Evolutionary conservation across 2,888 invertebrate genomes (phyloP).

Genomic region (Sericinus montela): DNA sequence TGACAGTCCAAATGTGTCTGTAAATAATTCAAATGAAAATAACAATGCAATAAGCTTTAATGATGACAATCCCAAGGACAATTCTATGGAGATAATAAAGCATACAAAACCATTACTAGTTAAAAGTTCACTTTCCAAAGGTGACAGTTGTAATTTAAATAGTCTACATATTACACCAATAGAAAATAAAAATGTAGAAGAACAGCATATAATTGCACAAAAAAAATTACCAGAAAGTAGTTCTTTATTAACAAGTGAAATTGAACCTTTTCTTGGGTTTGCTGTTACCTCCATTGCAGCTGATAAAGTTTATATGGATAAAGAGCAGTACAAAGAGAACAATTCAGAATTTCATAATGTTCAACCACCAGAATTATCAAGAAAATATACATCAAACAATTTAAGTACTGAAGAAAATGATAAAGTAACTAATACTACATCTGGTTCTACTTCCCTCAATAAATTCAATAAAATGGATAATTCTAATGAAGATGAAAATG

Average conservation of each 20-base stretch:
- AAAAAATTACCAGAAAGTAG: conserved; percentile 25
- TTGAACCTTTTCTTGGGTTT: conserved; percentile 48
- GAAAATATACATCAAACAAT: neutral
- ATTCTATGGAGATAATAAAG: neutral
- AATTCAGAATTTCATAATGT: neutral
- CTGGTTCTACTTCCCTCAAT: neutral
- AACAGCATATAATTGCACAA: conserved; percentile 12
- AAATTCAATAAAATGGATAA: conserved; percentile 9
- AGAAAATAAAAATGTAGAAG: conserved; percentile 23
- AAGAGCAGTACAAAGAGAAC: neutral
- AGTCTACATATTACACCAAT: neutral
- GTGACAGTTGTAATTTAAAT: neutral
- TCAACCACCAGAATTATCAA: neutral
- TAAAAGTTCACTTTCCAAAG: neutral
- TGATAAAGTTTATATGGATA: neutral
- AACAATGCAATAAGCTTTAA: conserved; percentile 9
- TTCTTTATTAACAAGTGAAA: conserved; percentile 38
- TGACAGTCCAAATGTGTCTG: conserved; percentile 28
- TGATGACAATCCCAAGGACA: conserved; percentile 28
- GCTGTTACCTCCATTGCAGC: conserved; percentile 15
- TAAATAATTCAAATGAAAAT: neutral
- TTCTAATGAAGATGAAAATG: neutral
- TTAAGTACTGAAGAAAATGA: neutral
- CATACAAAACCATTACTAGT: neutral
- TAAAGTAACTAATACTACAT: neutral